These are phyloP conservation scores for Ctenomys sociabilis DNA, from an alignment of 2,113 vertebrate species.

Conservation along the genomic window DNA sequence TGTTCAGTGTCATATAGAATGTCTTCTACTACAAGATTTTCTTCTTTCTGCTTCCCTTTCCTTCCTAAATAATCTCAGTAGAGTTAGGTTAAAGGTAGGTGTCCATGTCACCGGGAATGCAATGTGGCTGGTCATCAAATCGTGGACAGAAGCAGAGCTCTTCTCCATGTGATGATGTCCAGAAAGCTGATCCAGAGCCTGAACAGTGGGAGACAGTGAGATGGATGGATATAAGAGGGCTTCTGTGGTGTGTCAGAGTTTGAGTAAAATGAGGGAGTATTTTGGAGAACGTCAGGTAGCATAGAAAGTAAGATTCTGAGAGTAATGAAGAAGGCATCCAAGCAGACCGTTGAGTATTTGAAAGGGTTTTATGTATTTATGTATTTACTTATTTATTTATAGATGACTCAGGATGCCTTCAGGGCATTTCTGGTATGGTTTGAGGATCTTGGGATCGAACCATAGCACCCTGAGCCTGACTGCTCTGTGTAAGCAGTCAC, in stretches of 20 bases:
- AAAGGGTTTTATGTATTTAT: no score
- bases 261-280: background rate
- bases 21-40: background rate
- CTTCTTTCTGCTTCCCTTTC: background rate
- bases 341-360: background rate
- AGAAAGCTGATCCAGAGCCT: background rate
- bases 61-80: background rate
- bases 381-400: no score
- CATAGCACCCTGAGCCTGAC: no score
- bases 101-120: background rate
- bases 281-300: background rate
- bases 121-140: background rate
- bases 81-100: background rate
- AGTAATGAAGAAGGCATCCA: no score
- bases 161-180: background rate
- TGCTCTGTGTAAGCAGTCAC: no score
- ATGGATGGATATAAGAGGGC: accelerated
- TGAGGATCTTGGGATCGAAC: no score
- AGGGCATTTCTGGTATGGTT: no score
- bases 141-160: background rate
- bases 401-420: no score
- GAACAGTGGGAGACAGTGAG: background rate
- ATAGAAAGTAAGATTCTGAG: background rate
- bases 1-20: background rate
- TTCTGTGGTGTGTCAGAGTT: background rate